Base-by-base conservation (phyloP, 2,888 invertebrate genomes). In the Bombylius major region DNA sequence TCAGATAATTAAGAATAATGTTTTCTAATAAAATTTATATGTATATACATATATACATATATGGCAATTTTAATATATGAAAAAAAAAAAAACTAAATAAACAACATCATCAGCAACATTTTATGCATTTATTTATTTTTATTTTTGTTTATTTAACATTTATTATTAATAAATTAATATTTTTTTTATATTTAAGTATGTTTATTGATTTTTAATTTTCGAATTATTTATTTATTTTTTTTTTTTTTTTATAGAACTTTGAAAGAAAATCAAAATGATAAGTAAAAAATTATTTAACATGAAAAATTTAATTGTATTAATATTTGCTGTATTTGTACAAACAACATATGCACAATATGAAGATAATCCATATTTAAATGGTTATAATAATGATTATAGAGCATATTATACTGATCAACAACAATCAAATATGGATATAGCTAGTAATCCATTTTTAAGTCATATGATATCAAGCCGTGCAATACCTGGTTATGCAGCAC, bases 331-430 rank as follows among this genome's bases (percentile, higher is more conserved):
- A 14, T 33, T 58, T 31, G 42, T 54, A 14, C 55, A 56, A 42
- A 50, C 53, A 31, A 47, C 51, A 11, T 56, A 31, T 31, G 55
- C 50, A 32, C 57, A 59, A 51, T 58, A 53, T 31, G 51, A 14
- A 12, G 42, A 32, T 23, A 60, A 60, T 57, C 58, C 58, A 13
- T 60, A 54, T 47, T 46, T 60, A 47, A 57, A 50, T 47, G 60
- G 58, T 45, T 60, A 57, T 52, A 53, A 45, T 44, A 60, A 60
- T 47, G 60, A 60, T 45, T 48, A 55, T 9, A 48, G 55, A 13
- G 55, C 54, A 36, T 60, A 57, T 55, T 23, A 50, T 33, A 31
- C 51, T 23, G 58, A 58, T 54, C 57, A 56, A 55, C 39, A 45
- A 5, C 46, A 50, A 34, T 23, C 44, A 23, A 36, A 52, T 33